Percentiles rank a stretch among this genome's conserved stretches.
Conservation (phyloP, 2,113 vertebrate genomes). For the Podarcis muralis region DNA sequence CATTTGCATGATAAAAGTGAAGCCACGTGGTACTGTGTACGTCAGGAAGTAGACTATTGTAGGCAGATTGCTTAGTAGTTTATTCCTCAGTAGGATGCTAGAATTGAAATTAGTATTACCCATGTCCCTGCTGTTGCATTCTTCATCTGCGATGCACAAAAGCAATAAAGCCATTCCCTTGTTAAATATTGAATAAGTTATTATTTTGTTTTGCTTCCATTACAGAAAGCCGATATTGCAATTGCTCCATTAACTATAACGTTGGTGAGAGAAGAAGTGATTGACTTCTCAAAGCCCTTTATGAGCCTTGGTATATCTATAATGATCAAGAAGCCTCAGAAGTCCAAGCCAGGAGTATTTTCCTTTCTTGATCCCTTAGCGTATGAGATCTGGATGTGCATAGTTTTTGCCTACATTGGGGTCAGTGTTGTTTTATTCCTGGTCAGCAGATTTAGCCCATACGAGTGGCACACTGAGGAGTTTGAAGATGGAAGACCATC, state of each 20-base stretch:
- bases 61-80: conserved; percentile 24
- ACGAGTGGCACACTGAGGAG: conserved; percentile 99
- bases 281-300: conserved; percentile 99
- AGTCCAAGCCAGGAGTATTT: conserved; percentile 98
- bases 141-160: conserved; percentile 37
- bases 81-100: neutral
- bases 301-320: conserved; percentile 99
- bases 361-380: conserved; percentile 99
- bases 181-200: conserved; percentile 23
- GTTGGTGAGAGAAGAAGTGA: conserved; percentile 98
- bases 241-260: conserved; percentile 98
- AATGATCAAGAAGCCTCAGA: conserved; percentile 99
- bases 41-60: conserved; percentile 24
- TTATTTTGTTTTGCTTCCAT: conserved; percentile 65
- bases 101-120: neutral
- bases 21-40: neutral
- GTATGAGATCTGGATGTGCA: conserved; percentile 99
- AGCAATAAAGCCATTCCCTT: conserved; percentile 31
- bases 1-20: neutral
- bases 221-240: conserved; percentile 98
- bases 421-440: conserved; percentile 99
- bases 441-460: conserved; percentile 98
- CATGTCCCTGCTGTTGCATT: conserved; percentile 16
- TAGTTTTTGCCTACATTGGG: conserved; percentile 99
- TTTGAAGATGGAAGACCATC: conserved; percentile 98